phyloP scores from a whole-genome alignment of 2,888 invertebrate species.

The Lepidocyrtinus sp. region DNA sequence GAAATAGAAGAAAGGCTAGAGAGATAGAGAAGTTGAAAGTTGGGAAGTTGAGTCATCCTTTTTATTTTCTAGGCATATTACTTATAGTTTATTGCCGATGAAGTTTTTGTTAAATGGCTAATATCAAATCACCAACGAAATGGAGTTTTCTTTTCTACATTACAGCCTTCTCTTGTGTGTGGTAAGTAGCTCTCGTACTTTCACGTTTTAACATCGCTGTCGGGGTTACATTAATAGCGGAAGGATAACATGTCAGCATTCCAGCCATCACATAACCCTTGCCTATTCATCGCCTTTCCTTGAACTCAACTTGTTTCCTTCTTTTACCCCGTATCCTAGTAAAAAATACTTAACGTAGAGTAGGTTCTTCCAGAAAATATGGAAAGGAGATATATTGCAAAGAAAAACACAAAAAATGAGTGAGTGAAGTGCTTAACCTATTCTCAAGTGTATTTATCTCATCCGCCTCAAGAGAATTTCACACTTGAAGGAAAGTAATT shows the following conservation, averaged over 20 bases:
- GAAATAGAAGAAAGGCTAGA: not conserved
- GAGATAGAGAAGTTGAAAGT: not conserved
- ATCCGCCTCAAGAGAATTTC: conserved; percentile 59
- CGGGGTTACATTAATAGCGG: conserved; percentile 54
- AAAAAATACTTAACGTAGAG: not conserved
- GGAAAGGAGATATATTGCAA: conserved; percentile 52
- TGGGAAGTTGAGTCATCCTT: not conserved
- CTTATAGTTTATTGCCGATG: conserved; percentile 36
- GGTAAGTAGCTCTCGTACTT: not conserved
- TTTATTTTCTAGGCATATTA: conserved; percentile 14
- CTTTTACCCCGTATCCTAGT: not conserved
- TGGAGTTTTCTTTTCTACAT: not conserved
- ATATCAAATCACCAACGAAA: conserved; percentile 18
- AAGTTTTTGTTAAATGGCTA: conserved; percentile 31
- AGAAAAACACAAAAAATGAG: conserved; percentile 51
- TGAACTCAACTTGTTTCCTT: not conserved
- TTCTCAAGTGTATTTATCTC: conserved; percentile 60
- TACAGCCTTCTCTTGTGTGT: not conserved
- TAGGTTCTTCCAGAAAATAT: not conserved
- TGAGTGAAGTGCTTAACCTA: conserved; percentile 55
- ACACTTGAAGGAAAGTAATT: conserved; percentile 59
- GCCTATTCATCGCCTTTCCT: conserved; percentile 28
- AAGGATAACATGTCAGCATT: conserved; percentile 53
- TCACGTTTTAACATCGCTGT: no score
- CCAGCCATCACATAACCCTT: conserved; percentile 30